These are phyloP conservation scores for Dendrocopos noguchii DNA, from an alignment of 2,113 vertebrate genomes.

Conservation along the genomic window DNA sequence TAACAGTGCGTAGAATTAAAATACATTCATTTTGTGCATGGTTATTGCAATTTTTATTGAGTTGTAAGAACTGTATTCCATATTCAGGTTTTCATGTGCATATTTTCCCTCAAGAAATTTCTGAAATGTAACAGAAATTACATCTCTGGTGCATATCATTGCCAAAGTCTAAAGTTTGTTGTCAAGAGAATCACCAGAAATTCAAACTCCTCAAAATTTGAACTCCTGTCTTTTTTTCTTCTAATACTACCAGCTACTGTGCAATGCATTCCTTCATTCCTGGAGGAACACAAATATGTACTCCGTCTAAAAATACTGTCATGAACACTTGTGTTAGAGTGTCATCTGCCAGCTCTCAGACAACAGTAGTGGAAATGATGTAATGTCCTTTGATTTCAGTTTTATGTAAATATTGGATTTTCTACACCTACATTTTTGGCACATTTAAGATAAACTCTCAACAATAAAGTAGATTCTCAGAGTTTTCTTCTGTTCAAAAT, in stretches of 20 bases:
- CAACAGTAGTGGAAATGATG: neutral
- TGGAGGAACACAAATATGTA: neutral
- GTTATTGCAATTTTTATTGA: neutral
- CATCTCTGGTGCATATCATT: neutral
- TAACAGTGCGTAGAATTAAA: neutral
- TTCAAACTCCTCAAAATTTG: neutral
- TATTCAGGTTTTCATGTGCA: neutral
- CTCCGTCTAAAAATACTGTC: neutral
- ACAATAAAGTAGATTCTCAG: neutral
- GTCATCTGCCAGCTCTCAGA: neutral
- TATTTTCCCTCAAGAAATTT: neutral
- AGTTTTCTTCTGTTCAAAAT: neutral
- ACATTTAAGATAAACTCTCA: neutral
- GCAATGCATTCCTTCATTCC: neutral
- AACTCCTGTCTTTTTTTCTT: neutral
- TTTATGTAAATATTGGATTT: conserved; percentile 11
- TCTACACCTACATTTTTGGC: neutral
- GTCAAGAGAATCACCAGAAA: neutral
- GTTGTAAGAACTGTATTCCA: neutral
- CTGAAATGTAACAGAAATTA: neutral
- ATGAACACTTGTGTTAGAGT: neutral
- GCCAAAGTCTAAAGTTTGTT: neutral
- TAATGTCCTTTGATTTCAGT: neutral
- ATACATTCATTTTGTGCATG: neutral
- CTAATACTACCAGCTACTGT: neutral